Evolutionary conservation across 1,140 invertebrate species (phyloP), one percentile per base, ranked within the genome.

Genomic region (Myzus persicae): DNA sequence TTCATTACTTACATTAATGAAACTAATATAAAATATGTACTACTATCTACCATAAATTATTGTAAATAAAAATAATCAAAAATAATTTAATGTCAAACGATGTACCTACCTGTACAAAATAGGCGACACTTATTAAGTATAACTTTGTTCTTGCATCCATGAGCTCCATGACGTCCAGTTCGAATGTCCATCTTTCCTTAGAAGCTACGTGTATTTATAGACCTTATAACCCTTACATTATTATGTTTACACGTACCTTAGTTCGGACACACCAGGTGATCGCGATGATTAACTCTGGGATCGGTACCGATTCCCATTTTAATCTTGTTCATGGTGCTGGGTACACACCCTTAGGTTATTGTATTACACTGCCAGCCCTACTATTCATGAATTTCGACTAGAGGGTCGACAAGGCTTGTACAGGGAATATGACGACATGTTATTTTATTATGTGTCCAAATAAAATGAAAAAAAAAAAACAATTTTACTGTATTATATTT

Each of bases 241-340:
- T 90, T 90, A 81, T 22, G n/a, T 90, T n/a, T 89, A 31, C 42
- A 46, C 26, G 42, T 48, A 48, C 54, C 87, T 81, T n/a, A 18
- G 36, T 59, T 54, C 40, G 87, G 87, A 82, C 88, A 93, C 82
- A 82, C 88, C 88, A 38, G 54, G 46, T 85, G 93, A 93, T 44
- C 88, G 88, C 82, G 7, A 81, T 82, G 93, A 93, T 93, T 93
- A 93, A 91, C 93, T 93, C 93, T 26, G 93, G 93, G 93, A 93
- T 91, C 42, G 87, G 67, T 85, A 90, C 93, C 88, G 76, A 93
- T 84, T 90, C 93, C 88, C 88, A 51, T 82, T 93, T 93, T 93
- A 93, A 93, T 93, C 91, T 42, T 22, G 91, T 92, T 92, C 76
- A 48, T 82, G 76, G 14, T 48, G 81, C 31, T 51, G 26, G n/a